phyloP scores from a whole-genome alignment of 2,797 vertebrate genomes.

The Artibeus jamaicensis region DNA sequence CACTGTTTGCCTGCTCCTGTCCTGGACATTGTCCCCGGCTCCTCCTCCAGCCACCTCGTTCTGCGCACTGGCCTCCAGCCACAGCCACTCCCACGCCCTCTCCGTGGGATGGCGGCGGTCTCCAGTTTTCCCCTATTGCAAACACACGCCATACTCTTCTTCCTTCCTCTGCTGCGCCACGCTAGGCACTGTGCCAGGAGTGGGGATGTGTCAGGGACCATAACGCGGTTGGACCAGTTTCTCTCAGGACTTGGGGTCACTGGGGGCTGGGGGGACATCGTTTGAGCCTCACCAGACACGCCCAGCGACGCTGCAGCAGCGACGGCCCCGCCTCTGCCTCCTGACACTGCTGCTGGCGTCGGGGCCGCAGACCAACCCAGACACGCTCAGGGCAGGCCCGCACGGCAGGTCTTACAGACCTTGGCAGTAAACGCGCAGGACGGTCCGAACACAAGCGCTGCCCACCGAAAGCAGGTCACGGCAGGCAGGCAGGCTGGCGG shows the following conservation, averaged over 20 bases:
- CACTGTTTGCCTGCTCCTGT: background rate
- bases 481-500: background rate
- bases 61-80: background rate
- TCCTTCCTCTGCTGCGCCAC: fast-evolving
- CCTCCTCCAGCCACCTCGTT: background rate
- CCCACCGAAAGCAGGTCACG: background rate
- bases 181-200: background rate
- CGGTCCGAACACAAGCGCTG: background rate
- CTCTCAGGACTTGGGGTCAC: background rate
- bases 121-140: background rate
- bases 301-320: background rate
- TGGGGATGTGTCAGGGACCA: background rate
- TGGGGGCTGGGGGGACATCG: no score
- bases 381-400: background rate
- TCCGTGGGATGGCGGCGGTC: background rate
- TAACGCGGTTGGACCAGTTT: background rate
- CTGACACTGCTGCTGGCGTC: no score
- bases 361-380: background rate
- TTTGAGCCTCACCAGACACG: background rate
- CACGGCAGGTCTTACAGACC: background rate
- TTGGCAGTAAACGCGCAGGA: background rate
- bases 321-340: no score
- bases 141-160: background rate
- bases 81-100: background rate
- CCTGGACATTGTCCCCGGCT: background rate